phyloP scores from a whole-genome alignment of 2,888 invertebrate species.

The Eristalis arbustorum region DNA sequence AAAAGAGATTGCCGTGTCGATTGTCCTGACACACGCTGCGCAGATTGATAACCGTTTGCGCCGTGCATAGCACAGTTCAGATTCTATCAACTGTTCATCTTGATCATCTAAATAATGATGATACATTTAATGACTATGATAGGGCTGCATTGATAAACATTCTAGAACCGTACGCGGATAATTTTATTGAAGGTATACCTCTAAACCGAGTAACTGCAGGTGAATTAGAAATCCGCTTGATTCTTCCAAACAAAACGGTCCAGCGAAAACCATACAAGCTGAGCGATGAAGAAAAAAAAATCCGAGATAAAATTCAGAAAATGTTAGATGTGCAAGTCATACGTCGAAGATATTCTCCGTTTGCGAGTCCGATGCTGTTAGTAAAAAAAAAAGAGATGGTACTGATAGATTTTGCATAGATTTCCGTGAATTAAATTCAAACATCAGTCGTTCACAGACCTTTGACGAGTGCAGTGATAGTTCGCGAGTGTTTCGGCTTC shows the following conservation, averaged over 20 bases:
- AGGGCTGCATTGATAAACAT: slow-evolving; percentile 8
- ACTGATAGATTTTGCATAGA: slow-evolving; percentile 15
- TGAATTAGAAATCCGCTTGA: slow-evolving; percentile 12
- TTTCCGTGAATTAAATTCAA: slow-evolving; percentile 19
- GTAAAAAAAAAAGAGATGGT: slow-evolving; percentile 13
- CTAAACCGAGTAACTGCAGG: slow-evolving; percentile 17
- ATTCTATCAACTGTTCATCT: too few species aligned
- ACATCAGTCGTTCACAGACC: too few species aligned
- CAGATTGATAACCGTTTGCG: too few species aligned
- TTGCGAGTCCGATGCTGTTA: slow-evolving; percentile 7
- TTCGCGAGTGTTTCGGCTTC: too few species aligned
- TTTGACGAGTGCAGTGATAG: too few species aligned
- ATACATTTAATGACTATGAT: slow-evolving; percentile 3
- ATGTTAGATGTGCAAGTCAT: slow-evolving; percentile 3
- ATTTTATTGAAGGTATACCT: slow-evolving; percentile 23
- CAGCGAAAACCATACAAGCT: slow-evolving; percentile 4
- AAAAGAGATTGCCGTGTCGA: slow-evolving; percentile 17
- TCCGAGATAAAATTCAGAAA: slow-evolving; percentile 12
- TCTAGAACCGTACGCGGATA: slow-evolving; percentile 9
- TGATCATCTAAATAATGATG: slow-evolving; percentile 11
- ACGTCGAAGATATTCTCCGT: slow-evolving; percentile 9
- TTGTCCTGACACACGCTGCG: slow-evolving; percentile 8
- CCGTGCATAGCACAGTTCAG: too few species aligned
- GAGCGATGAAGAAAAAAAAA: slow-evolving; percentile 7
- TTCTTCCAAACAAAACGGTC: background rate